Evolutionary conservation across 2,797 vertebrate species (phyloP), one percentile per base, ranked within the genome.

Genomic region (Mus spretus): DNA sequence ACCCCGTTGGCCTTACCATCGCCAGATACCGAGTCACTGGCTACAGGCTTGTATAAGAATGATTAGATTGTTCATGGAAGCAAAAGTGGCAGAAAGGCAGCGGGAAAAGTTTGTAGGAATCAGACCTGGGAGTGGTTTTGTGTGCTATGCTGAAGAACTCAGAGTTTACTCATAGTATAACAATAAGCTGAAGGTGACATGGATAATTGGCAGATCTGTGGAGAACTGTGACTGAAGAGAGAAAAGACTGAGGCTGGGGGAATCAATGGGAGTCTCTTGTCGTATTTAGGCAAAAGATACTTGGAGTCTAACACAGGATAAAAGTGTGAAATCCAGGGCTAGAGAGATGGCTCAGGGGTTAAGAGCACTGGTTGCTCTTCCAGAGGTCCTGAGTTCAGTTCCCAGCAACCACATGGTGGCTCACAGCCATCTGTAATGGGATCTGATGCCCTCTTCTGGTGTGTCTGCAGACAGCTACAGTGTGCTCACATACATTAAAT

Each of bases 221-320:
- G 53, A 93, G 70, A 96, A 44, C 20, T 67, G 10, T 65, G 12
- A 10, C 82, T 65, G 88, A 59, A 72, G 47, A 83, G 53, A 92
- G 15, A 65, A 85, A 83, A 93, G 65, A 65, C 57, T 81, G 47
- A 82, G n/a, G 28, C 20, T 61, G n/a, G 31, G 67, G 65, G 10
- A 75, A 75, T 17, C 24, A 67, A 13, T 50, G 57, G 3, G 28
- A 20, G 13, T 44, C 44, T 89, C 10, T 81, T 83, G 57, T 61
- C 74, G 24, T 80, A 79, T 89, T 84, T 81, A 93, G 53, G n/a
- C 77, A 95, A 91, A 61, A 57, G 77, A 81, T n/a, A 31, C 26
- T 50, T 50, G 72, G 47, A 44, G 37, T 92, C 53, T 90, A 88
- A 92, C 78, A 9, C 31, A 90, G 24, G 50, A 75, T 70, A 83